These are phyloP conservation scores for Rhagologus leucostigma DNA, from an alignment of 2,113 vertebrate genomes.

Conservation along the genomic window DNA sequence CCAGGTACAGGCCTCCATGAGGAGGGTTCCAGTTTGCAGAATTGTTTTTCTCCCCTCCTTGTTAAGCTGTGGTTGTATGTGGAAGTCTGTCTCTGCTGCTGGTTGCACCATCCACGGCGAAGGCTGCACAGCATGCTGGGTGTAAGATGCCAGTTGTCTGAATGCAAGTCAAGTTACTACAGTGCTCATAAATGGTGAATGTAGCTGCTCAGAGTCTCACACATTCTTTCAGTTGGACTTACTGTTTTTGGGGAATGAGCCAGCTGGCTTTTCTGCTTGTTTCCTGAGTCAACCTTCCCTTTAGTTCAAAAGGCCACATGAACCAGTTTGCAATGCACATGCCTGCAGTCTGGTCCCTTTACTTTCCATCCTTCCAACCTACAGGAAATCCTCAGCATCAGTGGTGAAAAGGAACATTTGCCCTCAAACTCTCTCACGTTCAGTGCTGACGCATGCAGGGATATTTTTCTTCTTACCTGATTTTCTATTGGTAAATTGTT, in stretches of 20 bases:
- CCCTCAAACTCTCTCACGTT: neutral
- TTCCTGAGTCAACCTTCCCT: constrained; percentile 10
- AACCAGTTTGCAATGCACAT: neutral
- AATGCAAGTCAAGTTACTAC: neutral
- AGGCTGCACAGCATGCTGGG: neutral
- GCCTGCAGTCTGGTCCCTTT: neutral
- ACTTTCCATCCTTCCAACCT: neutral
- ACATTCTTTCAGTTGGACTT: neutral
- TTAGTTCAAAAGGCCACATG: neutral
- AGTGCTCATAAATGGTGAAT: neutral
- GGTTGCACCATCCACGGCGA: neutral
- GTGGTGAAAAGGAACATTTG: neutral
- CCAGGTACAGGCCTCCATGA: neutral
- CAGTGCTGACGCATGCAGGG: neutral
- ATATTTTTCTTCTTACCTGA: neutral
- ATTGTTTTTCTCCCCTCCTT: neutral
- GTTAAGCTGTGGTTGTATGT: neutral
- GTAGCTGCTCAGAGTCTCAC: neutral
- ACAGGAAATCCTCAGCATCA: neutral
- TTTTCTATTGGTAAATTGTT: neutral
- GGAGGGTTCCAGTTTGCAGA: neutral
- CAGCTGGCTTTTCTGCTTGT: neutral
- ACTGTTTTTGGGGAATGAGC: neutral
- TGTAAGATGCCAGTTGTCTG: neutral
- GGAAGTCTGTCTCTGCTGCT: neutral